Base-by-base conservation (phyloP, 2,888 invertebrate genomes). In the Hypomecis atomaria region DNA sequence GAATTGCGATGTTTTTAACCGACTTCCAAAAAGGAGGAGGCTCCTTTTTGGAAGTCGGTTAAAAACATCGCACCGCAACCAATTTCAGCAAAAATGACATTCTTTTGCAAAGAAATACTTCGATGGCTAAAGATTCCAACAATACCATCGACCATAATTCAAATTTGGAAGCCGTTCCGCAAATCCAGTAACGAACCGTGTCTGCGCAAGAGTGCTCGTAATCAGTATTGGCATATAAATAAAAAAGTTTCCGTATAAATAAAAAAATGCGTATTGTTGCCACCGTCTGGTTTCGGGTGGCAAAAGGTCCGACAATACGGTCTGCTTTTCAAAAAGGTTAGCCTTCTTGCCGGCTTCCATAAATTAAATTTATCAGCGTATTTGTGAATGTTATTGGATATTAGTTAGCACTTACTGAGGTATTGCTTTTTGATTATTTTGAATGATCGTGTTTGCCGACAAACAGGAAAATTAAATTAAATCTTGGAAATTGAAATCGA, bases 141-240 rank as follows among this genome's bases (percentile, higher is more conserved):
- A 76, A 75, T 68, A 71, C 62, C 63, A 68, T 65, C 61, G 66
- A 77, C 69, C 80, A 85, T 90, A 89, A 86, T 83, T 90, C 88
- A 88, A 87, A 89, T 86, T 86, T 84, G 85, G 88, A 85, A 84
- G 80, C 79, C 78, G 77, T 75, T 79, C 79, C 81, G 84, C 85
- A 89, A 89, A 89, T 90, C 76, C 76, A 81, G 81, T 90, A 90
- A 90, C 88, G 89, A 90, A 90, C 79, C 87, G 87, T 86, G 75
- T 73, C 84, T 77, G 66, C 71, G 65, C 57, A 67, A 61, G 65
- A 63, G 77, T 80, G 81, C 48, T 38, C 37, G 65, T 69, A 73
- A 70, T 69, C 73, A 68, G 66, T 57, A 57, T 58, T 65, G 60
- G 60, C 60, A 60, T 53, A 37, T 54, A 56, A 60, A 53, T 53